Percentiles rank a stretch among this genome's conserved stretches.
Conservation (phyloP, 2,888 invertebrate species). For the Beris morrisii region DNA sequence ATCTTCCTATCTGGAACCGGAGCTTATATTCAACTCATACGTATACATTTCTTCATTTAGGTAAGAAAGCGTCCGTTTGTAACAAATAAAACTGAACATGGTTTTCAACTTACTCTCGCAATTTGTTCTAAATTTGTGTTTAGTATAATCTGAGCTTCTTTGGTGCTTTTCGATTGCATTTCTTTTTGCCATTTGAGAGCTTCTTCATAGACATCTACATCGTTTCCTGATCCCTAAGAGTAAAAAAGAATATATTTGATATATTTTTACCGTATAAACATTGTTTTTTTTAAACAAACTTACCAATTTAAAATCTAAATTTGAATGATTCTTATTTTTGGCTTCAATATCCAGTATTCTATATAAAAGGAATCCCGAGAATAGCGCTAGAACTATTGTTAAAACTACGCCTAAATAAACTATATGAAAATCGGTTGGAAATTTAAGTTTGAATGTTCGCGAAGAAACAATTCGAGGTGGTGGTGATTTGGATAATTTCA, state of each 20-base stretch:
- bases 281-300: slow-evolving; percentile 37
- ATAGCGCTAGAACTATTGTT: slow-evolving; percentile 50
- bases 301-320: slow-evolving; percentile 54
- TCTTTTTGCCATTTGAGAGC: slow-evolving; percentile 70
- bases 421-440: slow-evolving; percentile 52
- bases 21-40: no score
- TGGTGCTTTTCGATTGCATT: slow-evolving; percentile 71
- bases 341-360: slow-evolving; percentile 55
- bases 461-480: slow-evolving; percentile 32
- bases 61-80: no score
- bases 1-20: no score
- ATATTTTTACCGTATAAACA: not conserved
- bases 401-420: slow-evolving; percentile 53
- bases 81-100: no score
- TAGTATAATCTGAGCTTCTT: slow-evolving; percentile 73
- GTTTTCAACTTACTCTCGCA: slow-evolving; percentile 64
- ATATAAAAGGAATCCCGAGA: slow-evolving; percentile 54
- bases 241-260: not conserved
- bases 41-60: no score
- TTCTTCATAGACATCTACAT: slow-evolving; percentile 64
- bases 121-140: slow-evolving; percentile 79
- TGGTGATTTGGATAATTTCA: slow-evolving; percentile 34
- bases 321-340: slow-evolving; percentile 52
- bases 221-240: slow-evolving; percentile 56
- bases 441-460: slow-evolving; percentile 44